These are phyloP conservation scores for Zonitis immaculata DNA, from an alignment of 2,888 invertebrate genomes.

Conservation along the genomic window DNA sequence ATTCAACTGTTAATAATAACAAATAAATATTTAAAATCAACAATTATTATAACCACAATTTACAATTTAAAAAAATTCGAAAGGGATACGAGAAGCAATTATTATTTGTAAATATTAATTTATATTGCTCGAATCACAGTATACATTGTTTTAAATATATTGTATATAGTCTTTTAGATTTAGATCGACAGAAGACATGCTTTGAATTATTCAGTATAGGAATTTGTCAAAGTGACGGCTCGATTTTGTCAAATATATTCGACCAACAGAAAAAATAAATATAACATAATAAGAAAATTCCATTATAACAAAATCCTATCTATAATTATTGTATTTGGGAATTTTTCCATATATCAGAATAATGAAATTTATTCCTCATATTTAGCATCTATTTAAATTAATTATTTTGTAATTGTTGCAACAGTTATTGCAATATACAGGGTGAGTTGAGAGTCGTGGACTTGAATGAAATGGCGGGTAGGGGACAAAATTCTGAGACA, in stretches of 20 bases:
- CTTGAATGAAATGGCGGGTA: no score
- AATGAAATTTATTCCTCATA: no score
- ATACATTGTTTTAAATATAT: neutral
- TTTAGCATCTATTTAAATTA: no score
- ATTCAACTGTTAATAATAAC: neutral
- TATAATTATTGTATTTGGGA: no score
- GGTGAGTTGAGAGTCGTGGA: no score
- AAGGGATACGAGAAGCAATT: neutral
- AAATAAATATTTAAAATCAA: neutral
- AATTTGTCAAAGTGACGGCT: conserved; percentile 1
- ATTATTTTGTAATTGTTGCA: neutral
- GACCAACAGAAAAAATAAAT: neutral
- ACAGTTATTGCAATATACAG: neutral
- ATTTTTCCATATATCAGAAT: no score
- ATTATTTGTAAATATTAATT: neutral
- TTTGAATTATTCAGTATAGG: neutral
- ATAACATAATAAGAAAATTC: neutral
- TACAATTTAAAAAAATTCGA: neutral
- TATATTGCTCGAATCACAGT: neutral
- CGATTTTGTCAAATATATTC: conserved; percentile 4
- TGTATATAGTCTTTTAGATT: no score
- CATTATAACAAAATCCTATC: no score
- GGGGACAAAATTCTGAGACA: no score
- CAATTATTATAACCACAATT: no score
- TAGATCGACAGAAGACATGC: neutral